Evolutionary conservation across 2,113 vertebrate species (phyloP), one percentile per base, ranked within the genome.

Genomic region (Prunella himalayana): DNA sequence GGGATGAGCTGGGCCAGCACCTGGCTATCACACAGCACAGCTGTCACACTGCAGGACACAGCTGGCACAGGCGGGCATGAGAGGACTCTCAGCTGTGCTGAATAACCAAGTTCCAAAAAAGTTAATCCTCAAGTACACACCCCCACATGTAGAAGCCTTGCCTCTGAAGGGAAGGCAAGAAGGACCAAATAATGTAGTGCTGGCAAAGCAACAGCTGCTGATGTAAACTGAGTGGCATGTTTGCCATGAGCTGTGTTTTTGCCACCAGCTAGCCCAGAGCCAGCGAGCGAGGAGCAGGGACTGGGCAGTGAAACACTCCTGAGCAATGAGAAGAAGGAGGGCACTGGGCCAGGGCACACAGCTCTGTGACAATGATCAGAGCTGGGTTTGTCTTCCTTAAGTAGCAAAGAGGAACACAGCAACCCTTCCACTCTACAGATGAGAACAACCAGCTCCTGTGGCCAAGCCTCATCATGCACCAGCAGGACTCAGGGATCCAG

Each of bases 261-360:
- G 72, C 28, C 33, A n/a, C 13, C 45, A 35, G 57, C 44, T 2
- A 44, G n/a, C 51, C 20, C 14, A 54, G 45, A 54, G 47, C 18
- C 77, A 41, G 63, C 0, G 4, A 35, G 56, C 0, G 5, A 17
- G 1, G 28, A 82, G 25, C 42, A 61, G 59, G 35, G 18, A 44
- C 27, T 2, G 13, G 22, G 54, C 16, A 53, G 17, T 7, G 50
- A 65, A 81, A n/a, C 8, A 2, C 20, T 33, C 25, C 68, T 18
- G n/a, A 59, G 61, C 1, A 0, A 20, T 2, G 12, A 44, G 33
- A n/a, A 5, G 15, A 23, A 28, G 31, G 15, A 45, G 42, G 41
- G 66, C 5, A 7, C 25, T 5, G 79, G 47, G 54, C 80, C 50
- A 57, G 39, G 24, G 19, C 44, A 50, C 1, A 0, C 63, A 88